phyloP scores from a whole-genome alignment of 2,888 invertebrate genomes.

The Augochlorella aurata region DNA sequence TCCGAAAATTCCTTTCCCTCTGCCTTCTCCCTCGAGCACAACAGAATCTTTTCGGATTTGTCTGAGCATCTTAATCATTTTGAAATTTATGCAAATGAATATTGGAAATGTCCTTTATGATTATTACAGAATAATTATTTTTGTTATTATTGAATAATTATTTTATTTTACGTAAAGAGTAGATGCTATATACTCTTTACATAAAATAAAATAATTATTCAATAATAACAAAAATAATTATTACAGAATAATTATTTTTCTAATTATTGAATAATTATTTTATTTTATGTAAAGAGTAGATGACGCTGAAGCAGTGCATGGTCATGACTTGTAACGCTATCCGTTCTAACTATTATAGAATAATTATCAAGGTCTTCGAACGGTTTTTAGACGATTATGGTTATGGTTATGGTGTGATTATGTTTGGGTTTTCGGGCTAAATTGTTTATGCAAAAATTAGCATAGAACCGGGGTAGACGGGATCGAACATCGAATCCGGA shows the following conservation, averaged over 20 bases:
- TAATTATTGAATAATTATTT: too few relatives aligned
- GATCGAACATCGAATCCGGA: background rate
- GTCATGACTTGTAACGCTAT: too few relatives aligned
- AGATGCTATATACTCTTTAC: too few relatives aligned
- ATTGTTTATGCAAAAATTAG: slow-evolving; percentile 6
- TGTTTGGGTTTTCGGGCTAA: background rate
- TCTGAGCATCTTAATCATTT: background rate
- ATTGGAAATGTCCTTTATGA: too few relatives aligned
- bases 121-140: background rate
- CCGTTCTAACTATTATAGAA: too few relatives aligned
- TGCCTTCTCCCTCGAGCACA: background rate
- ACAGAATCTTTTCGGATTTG: too few relatives aligned
- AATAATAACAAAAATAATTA: background rate
- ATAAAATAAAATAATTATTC: too few relatives aligned
- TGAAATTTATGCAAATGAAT: background rate
- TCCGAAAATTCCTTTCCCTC: background rate
- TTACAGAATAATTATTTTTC: background rate
- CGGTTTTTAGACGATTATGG: background rate
- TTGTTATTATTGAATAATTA: too few relatives aligned
- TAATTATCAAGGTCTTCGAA: background rate
- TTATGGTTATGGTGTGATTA: background rate
- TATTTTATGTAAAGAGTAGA: too few relatives aligned
- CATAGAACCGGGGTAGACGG: background rate
- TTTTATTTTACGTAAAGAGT: too few relatives aligned
- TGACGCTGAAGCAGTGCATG: too few relatives aligned